These are phyloP conservation scores for Lateolabrax maculatus DNA, from an alignment of 2,797 vertebrate genomes.

Conservation along the genomic window DNA sequence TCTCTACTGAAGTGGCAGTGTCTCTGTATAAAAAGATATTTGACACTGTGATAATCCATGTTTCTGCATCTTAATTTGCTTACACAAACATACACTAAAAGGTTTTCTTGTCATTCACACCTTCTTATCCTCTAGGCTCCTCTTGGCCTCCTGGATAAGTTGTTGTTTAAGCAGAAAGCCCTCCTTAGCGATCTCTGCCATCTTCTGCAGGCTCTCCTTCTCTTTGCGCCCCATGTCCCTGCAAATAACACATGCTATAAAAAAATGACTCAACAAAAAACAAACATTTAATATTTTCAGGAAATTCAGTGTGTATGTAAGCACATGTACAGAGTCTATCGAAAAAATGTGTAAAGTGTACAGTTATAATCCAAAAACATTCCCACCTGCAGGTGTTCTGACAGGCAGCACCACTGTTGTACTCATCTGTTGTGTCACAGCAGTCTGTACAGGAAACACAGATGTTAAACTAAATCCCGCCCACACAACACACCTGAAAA, in stretches of 20 bases:
- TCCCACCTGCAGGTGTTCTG: slow-evolving; percentile 93
- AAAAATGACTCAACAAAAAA: background rate
- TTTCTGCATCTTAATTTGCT: background rate
- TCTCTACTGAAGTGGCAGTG: background rate
- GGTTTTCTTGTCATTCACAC: slow-evolving; percentile 64
- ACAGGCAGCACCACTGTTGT: slow-evolving; percentile 92
- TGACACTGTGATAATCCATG: background rate
- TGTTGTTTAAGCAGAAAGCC: slow-evolving; percentile 91
- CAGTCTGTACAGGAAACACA: slow-evolving; percentile 84
- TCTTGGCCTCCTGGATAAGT: slow-evolving; percentile 92
- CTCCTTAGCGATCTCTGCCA: slow-evolving; percentile 92
- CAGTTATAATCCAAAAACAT: background rate
- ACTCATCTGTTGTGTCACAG: slow-evolving; percentile 94
- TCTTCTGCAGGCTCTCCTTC: slow-evolving; percentile 87
- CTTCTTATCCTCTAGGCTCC: slow-evolving; percentile 90
- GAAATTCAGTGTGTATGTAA: background rate
- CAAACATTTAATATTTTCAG: background rate
- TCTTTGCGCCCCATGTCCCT: slow-evolving; percentile 92
- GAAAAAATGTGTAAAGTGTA: background rate
- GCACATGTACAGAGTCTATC: background rate
- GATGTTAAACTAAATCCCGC: background rate
- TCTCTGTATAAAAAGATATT: background rate
- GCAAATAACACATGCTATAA: slow-evolving; percentile 36
- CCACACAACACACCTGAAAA: background rate
- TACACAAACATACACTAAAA: background rate